Evolutionary conservation across 2,797 vertebrate genomes (phyloP).

Genomic region (Phrynocephalus forsythii): DNA sequence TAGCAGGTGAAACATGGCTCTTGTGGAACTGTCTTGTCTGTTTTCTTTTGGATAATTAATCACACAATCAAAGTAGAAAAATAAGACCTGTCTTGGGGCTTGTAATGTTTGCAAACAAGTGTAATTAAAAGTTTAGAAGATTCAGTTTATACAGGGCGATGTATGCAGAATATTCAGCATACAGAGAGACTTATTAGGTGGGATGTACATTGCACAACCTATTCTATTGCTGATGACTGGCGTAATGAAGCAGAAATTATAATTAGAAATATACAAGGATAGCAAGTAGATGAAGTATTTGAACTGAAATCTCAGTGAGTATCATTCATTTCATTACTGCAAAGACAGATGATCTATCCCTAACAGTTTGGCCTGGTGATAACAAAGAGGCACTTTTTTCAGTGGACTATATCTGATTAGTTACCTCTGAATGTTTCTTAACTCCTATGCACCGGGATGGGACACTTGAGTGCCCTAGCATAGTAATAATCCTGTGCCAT

Average conservation of each 20-base stretch:
- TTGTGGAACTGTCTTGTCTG: constrained; percentile 52
- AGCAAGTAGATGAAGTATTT: constrained; percentile 51
- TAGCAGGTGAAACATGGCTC: constrained; percentile 45
- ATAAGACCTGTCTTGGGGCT: constrained; percentile 52
- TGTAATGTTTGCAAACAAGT: constrained; percentile 66
- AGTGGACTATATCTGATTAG: fast-evolving
- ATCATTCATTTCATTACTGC: constrained; percentile 35
- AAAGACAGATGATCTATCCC: constrained; percentile 30
- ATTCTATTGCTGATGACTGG: constrained; percentile 47
- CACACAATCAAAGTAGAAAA: constrained; percentile 60
- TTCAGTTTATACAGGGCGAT: constrained; percentile 68
- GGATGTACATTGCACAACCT: constrained; percentile 44
- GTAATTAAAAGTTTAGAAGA: constrained; percentile 69
- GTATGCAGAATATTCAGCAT: constrained; percentile 62
- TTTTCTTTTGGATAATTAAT: constrained; percentile 73
- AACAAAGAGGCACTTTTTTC: background rate
- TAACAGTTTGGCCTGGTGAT: constrained; percentile 10
- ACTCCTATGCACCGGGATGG: no score
- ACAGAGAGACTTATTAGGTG: constrained; percentile 67
- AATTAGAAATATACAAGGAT: constrained; percentile 63
- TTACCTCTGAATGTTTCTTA: no score
- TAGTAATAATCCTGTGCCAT: no score
- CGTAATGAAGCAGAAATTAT: constrained; percentile 67
- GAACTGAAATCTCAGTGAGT: constrained; percentile 8
- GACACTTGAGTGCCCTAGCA: no score